phyloP scores from a whole-genome alignment of 2,888 invertebrate genomes.

The Aromia moschata region DNA sequence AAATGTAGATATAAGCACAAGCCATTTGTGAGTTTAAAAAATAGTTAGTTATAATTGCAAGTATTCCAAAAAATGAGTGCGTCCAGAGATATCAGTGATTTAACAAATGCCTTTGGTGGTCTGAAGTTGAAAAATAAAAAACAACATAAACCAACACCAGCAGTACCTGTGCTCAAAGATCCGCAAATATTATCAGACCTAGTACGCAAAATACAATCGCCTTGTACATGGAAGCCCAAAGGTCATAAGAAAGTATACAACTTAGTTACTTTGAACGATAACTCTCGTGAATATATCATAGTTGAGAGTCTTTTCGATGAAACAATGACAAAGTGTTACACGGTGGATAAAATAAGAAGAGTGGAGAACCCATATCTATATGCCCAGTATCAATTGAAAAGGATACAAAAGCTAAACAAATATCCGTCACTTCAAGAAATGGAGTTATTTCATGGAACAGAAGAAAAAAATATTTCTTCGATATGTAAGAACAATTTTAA shows the following conservation, averaged over 20 bases:
- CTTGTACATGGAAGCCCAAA: not conserved
- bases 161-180: too few relatives aligned
- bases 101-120: too few relatives aligned
- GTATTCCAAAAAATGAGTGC: too few relatives aligned
- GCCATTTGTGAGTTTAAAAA: too few relatives aligned
- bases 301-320: not conserved
- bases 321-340: conserved; percentile 3
- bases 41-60: too few relatives aligned
- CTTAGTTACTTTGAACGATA: not conserved
- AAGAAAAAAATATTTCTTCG: conserved; percentile 7
- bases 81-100: too few relatives aligned
- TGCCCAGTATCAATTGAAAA: conserved; percentile 17
- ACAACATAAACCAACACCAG: too few relatives aligned
- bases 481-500: conserved; percentile 27
- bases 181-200: too few relatives aligned
- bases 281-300: not conserved
- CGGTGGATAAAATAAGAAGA: conserved; percentile 4
- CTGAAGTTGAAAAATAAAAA: too few relatives aligned
- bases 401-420: conserved; percentile 9
- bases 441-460: conserved; percentile 28
- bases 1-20: too few relatives aligned
- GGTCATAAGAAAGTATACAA: not conserved
- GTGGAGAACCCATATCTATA: conserved; percentile 16
- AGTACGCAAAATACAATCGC: too few relatives aligned
- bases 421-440: conserved; percentile 3